Base-by-base conservation (phyloP, 2,797 vertebrate genomes). In the Phoxinus dragarum region DNA sequence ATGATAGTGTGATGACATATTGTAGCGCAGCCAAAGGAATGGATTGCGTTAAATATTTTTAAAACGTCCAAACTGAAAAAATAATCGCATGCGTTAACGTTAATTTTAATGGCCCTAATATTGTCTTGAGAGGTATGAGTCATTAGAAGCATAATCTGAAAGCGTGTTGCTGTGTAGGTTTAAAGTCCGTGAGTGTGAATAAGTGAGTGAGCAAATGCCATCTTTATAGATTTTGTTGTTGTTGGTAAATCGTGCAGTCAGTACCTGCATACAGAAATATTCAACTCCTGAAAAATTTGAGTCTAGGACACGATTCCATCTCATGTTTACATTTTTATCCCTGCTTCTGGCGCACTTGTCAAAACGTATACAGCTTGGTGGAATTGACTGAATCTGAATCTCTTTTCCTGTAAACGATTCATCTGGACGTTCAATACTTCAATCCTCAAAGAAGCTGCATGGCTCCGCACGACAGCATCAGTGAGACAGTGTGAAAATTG, bases 291-390 rank as follows among this genome's bases (percentile, higher is more conserved):
- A 42, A 59, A 42, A 81, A 71, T 34, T 59, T 36, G 36, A 61
- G 27, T 82, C 69, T 23, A 34, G 59, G n/a, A 67, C 59, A 75
- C 12, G 56, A 71, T 49, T 81, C 76, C 77, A 83, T 64, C 69
- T 90, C 81, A 85, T 86, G 85, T 86, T 88, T 85, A 75, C 68
- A 84, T 89, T 87, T 73, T 88, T 87, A 83, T 86, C 66, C 72
- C n/a, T 52, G 76, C 40, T 66, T 85, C 66, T 86, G 85, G 12
- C 17, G 34, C 56, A 78, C 76, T 85, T 89, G 74, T 88, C 86
- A 86, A 83, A 90, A 90, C 47, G 21, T 23, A 27, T 27, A 54
- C 54, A 59, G 69, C 59, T 82, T 86, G 76, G 66, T 59, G 8
- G 40, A 74, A 89, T 88, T 73, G 59, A 80, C 84, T 73, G 21